Percentiles rank a stretch among this genome's conserved stretches.
These are phyloP conservation scores for Drosophila mauritiana DNA, from an alignment of 1,140 invertebrate genomes.

Conservation along the genomic window DNA sequence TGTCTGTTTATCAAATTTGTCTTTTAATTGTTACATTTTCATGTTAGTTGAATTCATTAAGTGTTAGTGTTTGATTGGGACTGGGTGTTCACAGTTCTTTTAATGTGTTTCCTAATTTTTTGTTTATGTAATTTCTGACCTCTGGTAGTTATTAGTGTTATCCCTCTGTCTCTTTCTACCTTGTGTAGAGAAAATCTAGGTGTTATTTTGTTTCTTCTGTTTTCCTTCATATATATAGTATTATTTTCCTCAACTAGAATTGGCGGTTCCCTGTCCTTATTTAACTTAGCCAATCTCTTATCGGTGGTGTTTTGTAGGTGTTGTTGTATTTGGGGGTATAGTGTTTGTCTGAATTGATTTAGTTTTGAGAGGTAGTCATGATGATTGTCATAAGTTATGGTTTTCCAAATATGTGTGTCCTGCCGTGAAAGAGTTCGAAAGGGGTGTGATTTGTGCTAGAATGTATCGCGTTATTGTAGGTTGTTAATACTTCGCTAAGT, in stretches of 20 bases:
- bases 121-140: slow-evolving; percentile 1
- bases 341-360: background rate
- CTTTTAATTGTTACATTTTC: background rate
- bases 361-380: background rate
- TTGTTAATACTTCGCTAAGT: background rate
- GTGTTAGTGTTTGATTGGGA: slow-evolving; percentile 8
- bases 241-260: background rate
- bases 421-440: slow-evolving; percentile 1
- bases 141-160: slow-evolving; percentile 1
- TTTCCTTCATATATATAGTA: slow-evolving; percentile 2
- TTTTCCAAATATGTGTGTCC: background rate
- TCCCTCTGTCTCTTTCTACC: background rate
- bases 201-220: slow-evolving; percentile 11
- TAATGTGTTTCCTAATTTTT: background rate
- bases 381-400: background rate
- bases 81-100: too few relatives aligned
- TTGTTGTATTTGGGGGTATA: background rate
- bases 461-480: background rate
- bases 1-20: background rate
- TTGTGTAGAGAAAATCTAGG: slow-evolving; percentile 6
- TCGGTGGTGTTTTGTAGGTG: background rate
- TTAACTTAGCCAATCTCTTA: background rate
- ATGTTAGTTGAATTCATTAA: background rate
- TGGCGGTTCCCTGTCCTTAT: background rate
- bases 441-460: background rate